Evolutionary conservation across 2,888 invertebrate genomes (phyloP).

Genomic region (Zelleria hepariella): DNA sequence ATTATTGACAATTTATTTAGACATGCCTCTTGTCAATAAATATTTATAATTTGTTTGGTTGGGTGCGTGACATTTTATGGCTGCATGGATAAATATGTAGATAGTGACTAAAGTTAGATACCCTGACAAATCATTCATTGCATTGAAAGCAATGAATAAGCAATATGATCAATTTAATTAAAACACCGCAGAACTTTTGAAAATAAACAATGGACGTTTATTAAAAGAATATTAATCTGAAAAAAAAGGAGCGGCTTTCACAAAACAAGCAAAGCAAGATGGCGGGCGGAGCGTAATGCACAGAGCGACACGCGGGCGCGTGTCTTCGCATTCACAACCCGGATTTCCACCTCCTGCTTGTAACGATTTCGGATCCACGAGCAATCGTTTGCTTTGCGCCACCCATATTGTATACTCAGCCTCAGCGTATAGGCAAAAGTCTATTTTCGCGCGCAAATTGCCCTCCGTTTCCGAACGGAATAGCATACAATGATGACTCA

Average conservation of each 20-base stretch:
- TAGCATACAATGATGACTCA: background rate
- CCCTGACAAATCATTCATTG: no score
- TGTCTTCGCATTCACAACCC: slow-evolving; percentile 48
- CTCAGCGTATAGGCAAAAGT: background rate
- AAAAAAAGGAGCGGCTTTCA: background rate
- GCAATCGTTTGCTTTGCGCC: slow-evolving; percentile 44
- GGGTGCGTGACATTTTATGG: no score
- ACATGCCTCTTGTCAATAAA: no score
- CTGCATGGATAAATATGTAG: no score
- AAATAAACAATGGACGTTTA: no score
- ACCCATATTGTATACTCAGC: slow-evolving; percentile 2
- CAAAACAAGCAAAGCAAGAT: background rate
- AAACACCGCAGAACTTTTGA: no score
- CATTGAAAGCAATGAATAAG: no score
- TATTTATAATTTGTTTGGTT: no score
- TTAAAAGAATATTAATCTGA: background rate
- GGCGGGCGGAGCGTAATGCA: slow-evolving; percentile 9
- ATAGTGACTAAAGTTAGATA: no score
- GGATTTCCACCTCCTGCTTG: slow-evolving; percentile 41
- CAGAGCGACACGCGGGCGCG: slow-evolving; percentile 45
- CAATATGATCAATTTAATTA: no score
- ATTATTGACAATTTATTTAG: no score
- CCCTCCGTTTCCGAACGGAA: background rate
- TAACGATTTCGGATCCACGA: slow-evolving; percentile 40
- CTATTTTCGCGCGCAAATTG: slow-evolving; percentile 2